Conservation (phyloP, 2,888 invertebrate genomes). For the Archips xylosteana region DNA sequence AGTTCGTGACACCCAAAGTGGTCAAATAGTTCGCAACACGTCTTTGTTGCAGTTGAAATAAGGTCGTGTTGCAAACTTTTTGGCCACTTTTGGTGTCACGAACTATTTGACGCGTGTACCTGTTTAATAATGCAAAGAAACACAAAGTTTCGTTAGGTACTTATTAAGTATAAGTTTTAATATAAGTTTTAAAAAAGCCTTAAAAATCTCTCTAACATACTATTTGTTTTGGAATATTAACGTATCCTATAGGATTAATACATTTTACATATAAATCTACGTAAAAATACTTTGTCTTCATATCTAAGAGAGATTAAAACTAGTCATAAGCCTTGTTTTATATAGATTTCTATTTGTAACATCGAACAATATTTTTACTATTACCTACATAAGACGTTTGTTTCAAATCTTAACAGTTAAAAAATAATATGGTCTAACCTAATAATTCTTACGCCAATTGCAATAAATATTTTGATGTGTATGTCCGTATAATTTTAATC, state of each 20-base stretch:
- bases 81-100: too few species aligned
- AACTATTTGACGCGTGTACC: too few species aligned
- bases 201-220: conserved; percentile 7
- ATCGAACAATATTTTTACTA: neutral
- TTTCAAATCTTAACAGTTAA: neutral
- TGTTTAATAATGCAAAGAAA: neutral
- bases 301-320: conserved; percentile 11
- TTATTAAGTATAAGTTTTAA: neutral
- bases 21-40: too few species aligned
- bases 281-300: conserved; percentile 30
- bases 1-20: too few species aligned
- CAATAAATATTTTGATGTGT: too few species aligned
- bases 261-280: conserved; percentile 16
- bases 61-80: too few species aligned
- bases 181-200: conserved; percentile 13
- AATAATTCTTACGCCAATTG: neutral
- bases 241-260: conserved; percentile 6
- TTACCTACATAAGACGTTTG: neutral
- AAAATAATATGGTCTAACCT: neutral
- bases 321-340: conserved; percentile 38
- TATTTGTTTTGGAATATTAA: conserved; percentile 11
- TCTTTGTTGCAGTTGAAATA: too few species aligned
- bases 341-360: neutral
- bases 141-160: neutral
- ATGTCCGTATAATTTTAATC: too few species aligned